A percentile compares a stretch with the other conserved stretches of the same genome.
These are phyloP conservation scores for Albula glossodonta DNA, from an alignment of 2,113 vertebrate genomes.

Conservation along the genomic window DNA sequence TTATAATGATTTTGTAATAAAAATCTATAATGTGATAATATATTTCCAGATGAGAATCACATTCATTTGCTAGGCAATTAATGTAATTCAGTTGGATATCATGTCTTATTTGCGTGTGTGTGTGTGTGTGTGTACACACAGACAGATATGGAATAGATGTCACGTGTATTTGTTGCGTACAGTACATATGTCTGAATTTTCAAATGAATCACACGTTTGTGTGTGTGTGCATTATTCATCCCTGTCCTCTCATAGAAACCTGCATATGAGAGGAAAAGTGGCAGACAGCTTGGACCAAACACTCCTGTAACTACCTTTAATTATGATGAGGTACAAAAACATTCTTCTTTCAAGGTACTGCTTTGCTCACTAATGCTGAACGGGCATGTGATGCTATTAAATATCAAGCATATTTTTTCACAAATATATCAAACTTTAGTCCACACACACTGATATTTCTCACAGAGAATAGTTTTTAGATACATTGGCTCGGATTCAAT, in stretches of 20 bases:
- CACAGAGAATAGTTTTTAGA: no score
- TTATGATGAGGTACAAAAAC: slow-evolving; percentile 73
- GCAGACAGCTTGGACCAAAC: slow-evolving; percentile 71
- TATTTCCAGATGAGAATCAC: background rate
- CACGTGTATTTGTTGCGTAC: slow-evolving; percentile 3
- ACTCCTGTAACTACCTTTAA: slow-evolving; percentile 71
- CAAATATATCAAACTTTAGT: no score
- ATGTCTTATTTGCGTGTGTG: background rate
- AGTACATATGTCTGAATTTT: slow-evolving; percentile 29
- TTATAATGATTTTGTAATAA: background rate
- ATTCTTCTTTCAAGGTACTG: slow-evolving; percentile 49
- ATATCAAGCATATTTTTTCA: background rate
- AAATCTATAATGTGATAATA: background rate
- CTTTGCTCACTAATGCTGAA: slow-evolving; percentile 43
- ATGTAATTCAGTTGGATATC: background rate
- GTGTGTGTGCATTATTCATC: slow-evolving; percentile 57
- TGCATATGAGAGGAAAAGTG: slow-evolving; percentile 66
- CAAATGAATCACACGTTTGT: slow-evolving; percentile 15
- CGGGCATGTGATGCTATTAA: background rate
- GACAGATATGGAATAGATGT: background rate
- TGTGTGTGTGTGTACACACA: background rate
- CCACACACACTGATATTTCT: no score
- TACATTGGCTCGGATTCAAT: no score
- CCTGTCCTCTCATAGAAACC: slow-evolving; percentile 68
- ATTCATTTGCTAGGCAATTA: background rate